Conservation (phyloP, 2,113 vertebrate species). For the Chionomys nivalis region DNA sequence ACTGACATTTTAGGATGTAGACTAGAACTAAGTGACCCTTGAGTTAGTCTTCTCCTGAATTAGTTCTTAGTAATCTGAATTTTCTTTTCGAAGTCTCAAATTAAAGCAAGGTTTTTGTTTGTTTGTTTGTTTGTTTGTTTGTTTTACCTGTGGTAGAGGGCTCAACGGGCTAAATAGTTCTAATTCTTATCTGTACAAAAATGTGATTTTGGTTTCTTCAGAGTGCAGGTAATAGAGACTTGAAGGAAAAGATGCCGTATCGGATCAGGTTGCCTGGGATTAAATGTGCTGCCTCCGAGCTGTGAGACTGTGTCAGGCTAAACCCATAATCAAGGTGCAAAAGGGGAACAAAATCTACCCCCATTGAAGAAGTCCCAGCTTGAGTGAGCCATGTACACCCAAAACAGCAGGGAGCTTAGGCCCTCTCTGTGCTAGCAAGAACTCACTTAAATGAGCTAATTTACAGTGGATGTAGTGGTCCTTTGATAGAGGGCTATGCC, state of each 20-base stretch:
- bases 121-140: no score
- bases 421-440: no score
- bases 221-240: neutral
- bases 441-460: neutral
- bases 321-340: neutral
- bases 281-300: neutral
- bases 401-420: fast-evolving
- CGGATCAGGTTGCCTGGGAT: neutral
- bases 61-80: neutral
- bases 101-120: neutral
- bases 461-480: neutral
- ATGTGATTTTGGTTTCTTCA: neutral
- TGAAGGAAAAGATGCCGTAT: neutral
- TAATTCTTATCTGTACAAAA: neutral
- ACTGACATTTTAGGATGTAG: neutral
- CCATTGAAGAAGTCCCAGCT: neutral
- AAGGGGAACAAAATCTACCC: neutral
- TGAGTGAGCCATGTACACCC: no score
- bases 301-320: neutral
- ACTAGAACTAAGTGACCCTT: neutral
- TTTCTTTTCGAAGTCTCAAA: neutral
- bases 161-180: neutral
- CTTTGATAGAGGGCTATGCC: neutral
- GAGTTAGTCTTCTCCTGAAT: neutral
- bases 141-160: neutral